Conservation (phyloP, 1,140 invertebrate genomes). For the Panulirus ornatus region DNA sequence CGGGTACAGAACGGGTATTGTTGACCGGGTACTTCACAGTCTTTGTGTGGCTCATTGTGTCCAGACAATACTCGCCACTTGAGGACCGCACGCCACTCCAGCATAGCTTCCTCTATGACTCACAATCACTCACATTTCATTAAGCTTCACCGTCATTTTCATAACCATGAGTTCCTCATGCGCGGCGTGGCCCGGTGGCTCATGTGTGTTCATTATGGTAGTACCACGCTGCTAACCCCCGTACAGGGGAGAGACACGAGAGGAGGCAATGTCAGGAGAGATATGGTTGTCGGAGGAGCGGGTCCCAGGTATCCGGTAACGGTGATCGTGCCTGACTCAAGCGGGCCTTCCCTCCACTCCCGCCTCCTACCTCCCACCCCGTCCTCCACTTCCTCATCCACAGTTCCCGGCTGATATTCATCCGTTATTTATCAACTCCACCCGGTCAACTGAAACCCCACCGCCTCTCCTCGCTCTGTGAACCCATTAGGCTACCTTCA, state of each 20-base stretch:
- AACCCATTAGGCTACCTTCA: no score
- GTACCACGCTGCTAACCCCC: no score
- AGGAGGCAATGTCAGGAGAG: background rate
- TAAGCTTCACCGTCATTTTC: background rate
- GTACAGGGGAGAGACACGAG: no score
- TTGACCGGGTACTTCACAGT: conserved; percentile 39
- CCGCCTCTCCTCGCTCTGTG: no score
- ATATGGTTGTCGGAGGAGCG: background rate
- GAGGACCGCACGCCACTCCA: conserved; percentile 33
- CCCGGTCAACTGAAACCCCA: no score
- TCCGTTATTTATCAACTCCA: background rate
- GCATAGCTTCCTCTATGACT: background rate
- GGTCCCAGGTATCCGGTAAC: background rate
- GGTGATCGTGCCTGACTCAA: background rate
- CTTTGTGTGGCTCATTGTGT: conserved; percentile 55
- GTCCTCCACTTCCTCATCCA: background rate
- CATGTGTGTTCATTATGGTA: no score
- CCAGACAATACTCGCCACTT: background rate
- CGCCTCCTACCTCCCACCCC: background rate
- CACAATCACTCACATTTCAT: background rate
- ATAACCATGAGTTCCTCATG: background rate
- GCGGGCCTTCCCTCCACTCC: background rate
- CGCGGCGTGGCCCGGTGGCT: background rate
- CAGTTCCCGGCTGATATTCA: background rate
- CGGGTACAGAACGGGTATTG: conserved; percentile 62